Percentiles rank a stretch among this genome's conserved stretches.
Conservation (phyloP, 2,113 vertebrate genomes). For the Platichthys flesus region DNA sequence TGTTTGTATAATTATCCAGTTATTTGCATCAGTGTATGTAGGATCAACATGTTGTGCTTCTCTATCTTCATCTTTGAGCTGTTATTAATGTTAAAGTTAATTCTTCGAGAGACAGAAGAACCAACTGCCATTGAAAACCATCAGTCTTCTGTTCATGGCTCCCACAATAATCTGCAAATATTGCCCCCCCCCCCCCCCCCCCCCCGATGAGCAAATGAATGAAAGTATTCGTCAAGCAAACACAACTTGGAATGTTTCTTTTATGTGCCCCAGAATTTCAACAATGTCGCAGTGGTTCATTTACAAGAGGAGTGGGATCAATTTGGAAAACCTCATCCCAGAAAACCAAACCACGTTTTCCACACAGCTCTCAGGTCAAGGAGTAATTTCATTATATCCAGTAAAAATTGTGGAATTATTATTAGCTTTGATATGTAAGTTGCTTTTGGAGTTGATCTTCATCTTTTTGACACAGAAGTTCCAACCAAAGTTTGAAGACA, state of each 20-base stretch:
- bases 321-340: constrained; percentile 24
- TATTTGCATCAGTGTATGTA: background rate
- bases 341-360: constrained; percentile 12
- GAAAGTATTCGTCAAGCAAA: constrained; percentile 24
- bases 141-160: constrained; percentile 3
- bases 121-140: background rate
- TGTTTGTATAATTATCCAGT: background rate
- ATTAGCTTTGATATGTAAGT: background rate
- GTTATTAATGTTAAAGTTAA: background rate
- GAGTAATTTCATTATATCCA: background rate
- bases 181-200: constrained; percentile 19
- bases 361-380: constrained; percentile 11
- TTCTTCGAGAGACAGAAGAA: background rate
- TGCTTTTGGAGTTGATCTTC: constrained; percentile 3
- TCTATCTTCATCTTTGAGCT: background rate
- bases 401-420: background rate
- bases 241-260: background rate
- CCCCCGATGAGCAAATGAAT: constrained; percentile 27
- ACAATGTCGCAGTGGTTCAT: constrained; percentile 18
- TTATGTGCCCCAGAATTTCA: background rate
- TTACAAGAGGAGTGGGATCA: background rate
- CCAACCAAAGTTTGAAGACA: background rate
- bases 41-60: background rate
- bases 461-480: background rate
- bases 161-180: constrained; percentile 22